A percentile compares a stretch with the other conserved stretches of the same genome.
Evolutionary conservation across 2,888 invertebrate species (phyloP).

Genomic region (Pollenia angustigena): DNA sequence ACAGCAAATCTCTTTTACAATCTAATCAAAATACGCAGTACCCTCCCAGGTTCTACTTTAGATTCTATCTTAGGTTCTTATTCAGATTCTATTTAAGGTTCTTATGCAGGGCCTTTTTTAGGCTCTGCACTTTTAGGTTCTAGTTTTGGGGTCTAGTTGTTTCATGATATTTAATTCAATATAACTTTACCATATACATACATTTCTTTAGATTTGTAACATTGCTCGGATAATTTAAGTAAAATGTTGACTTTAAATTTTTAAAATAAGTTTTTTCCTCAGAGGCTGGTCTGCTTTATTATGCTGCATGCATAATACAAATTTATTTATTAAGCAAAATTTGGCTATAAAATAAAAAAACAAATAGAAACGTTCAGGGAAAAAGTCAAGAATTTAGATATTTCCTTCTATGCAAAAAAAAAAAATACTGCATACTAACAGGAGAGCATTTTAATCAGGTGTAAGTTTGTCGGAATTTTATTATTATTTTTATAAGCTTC

Average conservation of each 20-base stretch:
- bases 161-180: constrained; percentile 1
- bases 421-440: background rate
- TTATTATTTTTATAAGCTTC: constrained; percentile 39
- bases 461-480: background rate
- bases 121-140: too few species aligned
- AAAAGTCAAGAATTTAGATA: background rate
- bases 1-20: too few species aligned
- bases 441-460: background rate
- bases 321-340: constrained; percentile 9
- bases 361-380: constrained; percentile 7
- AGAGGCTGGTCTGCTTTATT: constrained; percentile 32
- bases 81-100: too few species aligned
- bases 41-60: too few species aligned
- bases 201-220: background rate
- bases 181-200: background rate
- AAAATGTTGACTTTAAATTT: constrained; percentile 49
- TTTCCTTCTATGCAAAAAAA: background rate
- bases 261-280: constrained; percentile 28
- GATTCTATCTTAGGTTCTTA: too few species aligned
- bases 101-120: too few species aligned
- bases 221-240: constrained; percentile 61
- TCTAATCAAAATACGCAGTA: too few species aligned
- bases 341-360: background rate
- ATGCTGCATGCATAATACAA: constrained; percentile 14
- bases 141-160: background rate